A percentile compares a stretch with the other conserved stretches of the same genome.
Evolutionary conservation across 2,797 vertebrate genomes (phyloP).

Genomic region (Nannoperca obscura): DNA sequence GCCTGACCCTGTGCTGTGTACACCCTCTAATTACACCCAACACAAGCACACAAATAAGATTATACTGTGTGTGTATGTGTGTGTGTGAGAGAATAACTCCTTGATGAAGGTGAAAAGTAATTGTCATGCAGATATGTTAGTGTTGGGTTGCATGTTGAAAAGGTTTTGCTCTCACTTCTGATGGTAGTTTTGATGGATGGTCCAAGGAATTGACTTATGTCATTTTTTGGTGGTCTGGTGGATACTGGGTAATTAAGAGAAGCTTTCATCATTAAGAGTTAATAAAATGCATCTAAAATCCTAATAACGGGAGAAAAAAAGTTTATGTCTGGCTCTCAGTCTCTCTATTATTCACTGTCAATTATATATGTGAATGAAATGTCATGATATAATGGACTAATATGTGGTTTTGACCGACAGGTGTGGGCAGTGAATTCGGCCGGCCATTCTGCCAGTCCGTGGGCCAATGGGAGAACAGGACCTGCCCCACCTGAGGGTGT

Average conservation of each 20-base stretch:
- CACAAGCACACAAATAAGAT: constrained; percentile 98
- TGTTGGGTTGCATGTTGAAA: constrained; percentile 81
- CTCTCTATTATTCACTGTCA: background rate
- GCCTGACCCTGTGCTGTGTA: constrained; percentile 94
- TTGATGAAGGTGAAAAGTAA: constrained; percentile 99
- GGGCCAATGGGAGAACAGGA: constrained; percentile 89
- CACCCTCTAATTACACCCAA: constrained; percentile 98
- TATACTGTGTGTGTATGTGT: constrained; percentile 86
- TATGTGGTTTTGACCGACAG: constrained; percentile 72
- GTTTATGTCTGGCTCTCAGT: background rate
- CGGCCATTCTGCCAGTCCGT: constrained; percentile 86
- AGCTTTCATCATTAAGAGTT: constrained; percentile 55
- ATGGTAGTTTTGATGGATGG: constrained; percentile 89
- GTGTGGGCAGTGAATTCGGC: constrained; percentile 92
- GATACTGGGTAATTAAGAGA: constrained; percentile 71
- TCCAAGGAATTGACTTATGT: constrained; percentile 66
- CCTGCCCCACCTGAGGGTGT: constrained; percentile 93
- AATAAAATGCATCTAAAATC: constrained; percentile 57
- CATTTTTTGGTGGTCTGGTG: constrained; percentile 80
- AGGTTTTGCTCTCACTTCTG: constrained; percentile 87
- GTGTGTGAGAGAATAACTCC: constrained; percentile 88
- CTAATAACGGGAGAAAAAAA: background rate
- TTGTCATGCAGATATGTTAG: constrained; percentile 96
- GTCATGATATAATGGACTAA: background rate
- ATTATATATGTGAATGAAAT: background rate